These are phyloP conservation scores for Pseudococcus jackbeardsleyi DNA, from an alignment of 2,888 invertebrate genomes.

Conservation along the genomic window DNA sequence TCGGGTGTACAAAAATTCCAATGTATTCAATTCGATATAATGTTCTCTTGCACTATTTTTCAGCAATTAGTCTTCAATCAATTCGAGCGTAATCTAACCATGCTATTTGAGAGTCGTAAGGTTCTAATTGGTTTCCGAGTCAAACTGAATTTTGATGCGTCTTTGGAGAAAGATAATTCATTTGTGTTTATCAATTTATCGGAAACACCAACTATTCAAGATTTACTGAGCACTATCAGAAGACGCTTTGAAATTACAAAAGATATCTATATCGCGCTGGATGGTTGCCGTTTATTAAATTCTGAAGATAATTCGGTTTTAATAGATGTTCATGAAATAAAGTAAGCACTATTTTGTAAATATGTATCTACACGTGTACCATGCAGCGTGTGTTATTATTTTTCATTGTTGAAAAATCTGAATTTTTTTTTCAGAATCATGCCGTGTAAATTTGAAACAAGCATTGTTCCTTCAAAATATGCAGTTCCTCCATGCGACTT, in stretches of 20 bases:
- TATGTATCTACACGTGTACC: neutral
- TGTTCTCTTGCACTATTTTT: no score
- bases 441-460: neutral
- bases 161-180: constrained; percentile 9
- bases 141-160: constrained; percentile 41
- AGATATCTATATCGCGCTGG: neutral
- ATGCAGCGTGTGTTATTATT: neutral
- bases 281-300: constrained; percentile 6
- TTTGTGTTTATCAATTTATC: constrained; percentile 53
- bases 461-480: neutral
- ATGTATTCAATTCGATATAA: no score
- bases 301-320: constrained; percentile 51
- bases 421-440: neutral
- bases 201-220: constrained; percentile 4
- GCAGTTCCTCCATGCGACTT: neutral
- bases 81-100: neutral
- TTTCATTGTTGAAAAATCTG: neutral
- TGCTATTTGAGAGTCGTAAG: constrained; percentile 42
- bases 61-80: no score
- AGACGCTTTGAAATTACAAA: constrained; percentile 28
- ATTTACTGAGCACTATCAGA: neutral
- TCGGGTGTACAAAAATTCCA: no score
- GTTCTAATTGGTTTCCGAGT: constrained; percentile 55
- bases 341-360: neutral
- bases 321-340: constrained; percentile 12